phyloP scores from a whole-genome alignment of 2,797 vertebrate species.

The Natrix natrix region DNA sequence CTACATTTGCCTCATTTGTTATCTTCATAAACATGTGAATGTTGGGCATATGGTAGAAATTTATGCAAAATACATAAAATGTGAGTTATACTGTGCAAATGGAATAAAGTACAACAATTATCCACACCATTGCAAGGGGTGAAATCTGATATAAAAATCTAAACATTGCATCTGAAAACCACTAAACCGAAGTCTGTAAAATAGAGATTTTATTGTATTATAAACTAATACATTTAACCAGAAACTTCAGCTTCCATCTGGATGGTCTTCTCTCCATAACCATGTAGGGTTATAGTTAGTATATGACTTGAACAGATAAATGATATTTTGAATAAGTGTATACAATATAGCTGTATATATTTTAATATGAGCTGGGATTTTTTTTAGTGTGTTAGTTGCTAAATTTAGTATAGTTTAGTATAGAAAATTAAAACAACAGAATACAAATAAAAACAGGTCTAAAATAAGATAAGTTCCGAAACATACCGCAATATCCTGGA shows the following conservation, averaged over 20 bases:
- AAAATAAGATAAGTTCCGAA: constrained; percentile 28
- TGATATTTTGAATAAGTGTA: not conserved
- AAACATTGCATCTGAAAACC: not conserved
- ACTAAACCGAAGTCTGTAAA: not conserved
- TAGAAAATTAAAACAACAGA: constrained; percentile 11
- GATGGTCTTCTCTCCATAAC: not conserved
- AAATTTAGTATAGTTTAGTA: constrained; percentile 1
- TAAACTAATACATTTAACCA: not conserved
- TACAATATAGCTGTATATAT: not conserved
- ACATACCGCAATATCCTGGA: constrained; percentile 85
- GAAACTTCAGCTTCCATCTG: not conserved
- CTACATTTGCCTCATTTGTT: not conserved
- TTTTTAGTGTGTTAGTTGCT: not conserved
- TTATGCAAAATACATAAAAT: not conserved
- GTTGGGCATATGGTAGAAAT: not conserved
- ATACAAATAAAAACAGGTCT: constrained; percentile 5
- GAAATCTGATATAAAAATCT: not conserved
- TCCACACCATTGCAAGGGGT: not conserved
- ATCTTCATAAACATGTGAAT: not conserved
- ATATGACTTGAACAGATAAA: not conserved
- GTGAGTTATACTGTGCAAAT: not conserved
- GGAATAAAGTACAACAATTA: not conserved
- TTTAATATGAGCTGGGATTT: not conserved
- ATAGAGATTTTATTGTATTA: not conserved
- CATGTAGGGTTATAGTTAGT: not conserved